phyloP scores from a whole-genome alignment of 2,888 invertebrate species.

The Eupithecia subfuscata region DNA sequence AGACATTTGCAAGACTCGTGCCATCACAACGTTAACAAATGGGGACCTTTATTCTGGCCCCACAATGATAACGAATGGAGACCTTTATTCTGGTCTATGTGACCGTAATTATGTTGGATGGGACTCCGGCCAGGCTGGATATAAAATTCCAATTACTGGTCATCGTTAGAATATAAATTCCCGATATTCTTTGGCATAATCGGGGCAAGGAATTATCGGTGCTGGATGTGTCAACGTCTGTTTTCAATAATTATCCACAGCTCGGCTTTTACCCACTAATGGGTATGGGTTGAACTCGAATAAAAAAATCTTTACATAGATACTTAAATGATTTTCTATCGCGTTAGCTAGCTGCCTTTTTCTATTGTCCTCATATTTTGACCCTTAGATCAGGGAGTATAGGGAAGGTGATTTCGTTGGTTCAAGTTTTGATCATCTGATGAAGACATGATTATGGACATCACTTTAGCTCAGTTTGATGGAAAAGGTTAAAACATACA shows the following conservation, averaged over 20 bases:
- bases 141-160: conserved; percentile 65
- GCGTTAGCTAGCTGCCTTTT: too few species aligned
- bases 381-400: too few species aligned
- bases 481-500: too few species aligned
- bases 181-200: conserved; percentile 64
- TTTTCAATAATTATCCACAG: not conserved
- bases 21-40: conserved; percentile 4
- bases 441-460: too few species aligned
- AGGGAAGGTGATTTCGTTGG: too few species aligned
- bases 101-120: conserved; percentile 49
- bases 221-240: conserved; percentile 44
- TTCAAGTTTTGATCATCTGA: too few species aligned
- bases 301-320: too few species aligned
- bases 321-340: too few species aligned
- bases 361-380: too few species aligned
- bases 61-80: conserved; percentile 16
- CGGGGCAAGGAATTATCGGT: conserved; percentile 41
- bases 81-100: conserved; percentile 38
- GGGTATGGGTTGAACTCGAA: not conserved
- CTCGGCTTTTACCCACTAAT: not conserved
- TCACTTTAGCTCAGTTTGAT: too few species aligned
- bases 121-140: conserved; percentile 49
- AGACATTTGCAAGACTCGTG: not conserved
- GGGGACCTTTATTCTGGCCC: not conserved
- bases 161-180: conserved; percentile 66